These are phyloP conservation scores for Ennomos quercinarius DNA, from an alignment of 2,888 invertebrate genomes.

Conservation along the genomic window DNA sequence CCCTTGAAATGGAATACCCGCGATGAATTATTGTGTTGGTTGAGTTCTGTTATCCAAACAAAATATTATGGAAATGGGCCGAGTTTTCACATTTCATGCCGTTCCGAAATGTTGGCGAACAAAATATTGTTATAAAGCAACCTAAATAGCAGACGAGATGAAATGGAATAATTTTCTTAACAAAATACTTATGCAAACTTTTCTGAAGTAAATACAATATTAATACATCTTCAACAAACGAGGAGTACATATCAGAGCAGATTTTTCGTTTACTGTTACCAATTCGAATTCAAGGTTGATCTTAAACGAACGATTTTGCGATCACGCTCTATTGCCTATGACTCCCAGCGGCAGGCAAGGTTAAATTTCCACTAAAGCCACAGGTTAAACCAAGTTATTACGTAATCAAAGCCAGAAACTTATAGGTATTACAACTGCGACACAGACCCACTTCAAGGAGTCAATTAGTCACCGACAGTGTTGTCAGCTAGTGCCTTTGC, in stretches of 20 bases:
- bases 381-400: no score
- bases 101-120: slow-evolving; percentile 5
- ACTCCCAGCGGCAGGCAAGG: background rate
- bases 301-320: no score
- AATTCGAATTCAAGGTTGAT: no score
- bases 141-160: no score
- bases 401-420: background rate
- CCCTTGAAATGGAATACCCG: slow-evolving; percentile 58
- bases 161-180: no score
- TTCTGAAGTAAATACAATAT: no score
- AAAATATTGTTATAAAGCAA: background rate
- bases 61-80: slow-evolving; percentile 43
- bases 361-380: background rate
- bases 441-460: slow-evolving; percentile 25
- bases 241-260: no score
- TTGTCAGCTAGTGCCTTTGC: slow-evolving; percentile 22
- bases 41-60: slow-evolving; percentile 33
- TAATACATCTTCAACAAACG: no score
- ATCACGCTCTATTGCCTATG: background rate
- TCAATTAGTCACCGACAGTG: slow-evolving; percentile 41
- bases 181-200: no score
- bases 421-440: background rate
- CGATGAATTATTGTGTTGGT: slow-evolving; percentile 62
- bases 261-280: no score
- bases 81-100: slow-evolving; percentile 23